Evolutionary conservation across 2,113 vertebrate species (phyloP).

Genomic region (Calonectris borealis): DNA sequence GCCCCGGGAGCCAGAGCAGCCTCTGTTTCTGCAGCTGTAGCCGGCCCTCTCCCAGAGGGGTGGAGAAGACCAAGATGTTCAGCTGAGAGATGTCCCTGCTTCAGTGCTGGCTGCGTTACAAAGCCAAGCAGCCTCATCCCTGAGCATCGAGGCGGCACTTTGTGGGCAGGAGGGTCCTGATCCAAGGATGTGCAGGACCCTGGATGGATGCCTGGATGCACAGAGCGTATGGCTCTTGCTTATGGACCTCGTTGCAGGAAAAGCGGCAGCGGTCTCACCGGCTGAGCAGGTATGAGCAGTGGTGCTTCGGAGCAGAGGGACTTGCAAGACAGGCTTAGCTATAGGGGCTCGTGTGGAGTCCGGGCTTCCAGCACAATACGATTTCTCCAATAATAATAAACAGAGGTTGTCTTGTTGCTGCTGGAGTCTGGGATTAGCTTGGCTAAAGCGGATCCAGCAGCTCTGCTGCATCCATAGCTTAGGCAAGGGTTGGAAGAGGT

Average conservation of each 20-base stretch:
- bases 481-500: neutral
- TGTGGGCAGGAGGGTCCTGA: neutral
- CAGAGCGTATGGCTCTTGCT: neutral
- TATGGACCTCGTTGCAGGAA: neutral
- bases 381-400: neutral
- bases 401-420: neutral
- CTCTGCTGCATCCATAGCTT: neutral
- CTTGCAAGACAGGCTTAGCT: neutral
- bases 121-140: neutral
- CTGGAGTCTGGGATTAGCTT: neutral
- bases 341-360: neutral
- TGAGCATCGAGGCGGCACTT: neutral
- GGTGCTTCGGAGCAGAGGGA: neutral
- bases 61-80: neutral
- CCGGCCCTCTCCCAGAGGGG: neutral
- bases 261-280: neutral
- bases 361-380: neutral
- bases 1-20: neutral
- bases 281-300: neutral
- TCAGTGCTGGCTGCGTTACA: accelerated
- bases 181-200: neutral
- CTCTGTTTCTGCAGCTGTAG: constrained; percentile 27
- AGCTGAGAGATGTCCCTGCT: neutral
- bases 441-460: neutral
- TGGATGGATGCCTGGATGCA: neutral